A percentile compares a stretch with the other conserved stretches of the same genome.
Evolutionary conservation across 2,113 vertebrate species (phyloP).

Genomic region (Okapia johnstoni): DNA sequence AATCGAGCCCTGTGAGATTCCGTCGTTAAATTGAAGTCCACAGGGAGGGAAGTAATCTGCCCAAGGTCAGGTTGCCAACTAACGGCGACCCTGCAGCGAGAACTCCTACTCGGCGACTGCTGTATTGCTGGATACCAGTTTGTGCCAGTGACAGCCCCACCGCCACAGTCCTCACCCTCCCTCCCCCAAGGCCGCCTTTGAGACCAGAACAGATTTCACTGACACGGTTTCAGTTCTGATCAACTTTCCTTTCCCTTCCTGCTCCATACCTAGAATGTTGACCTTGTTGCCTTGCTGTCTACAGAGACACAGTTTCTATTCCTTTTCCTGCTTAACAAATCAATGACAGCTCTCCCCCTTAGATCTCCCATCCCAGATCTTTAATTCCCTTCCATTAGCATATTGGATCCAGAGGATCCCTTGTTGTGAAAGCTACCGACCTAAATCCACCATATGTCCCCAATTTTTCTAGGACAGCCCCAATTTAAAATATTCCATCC

Average conservation of each 20-base stretch:
- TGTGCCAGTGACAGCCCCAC: not conserved
- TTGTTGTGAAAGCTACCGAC: conserved; percentile 36
- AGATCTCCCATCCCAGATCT: not conserved
- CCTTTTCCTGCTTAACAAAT: conserved; percentile 9
- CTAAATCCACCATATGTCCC: conserved; percentile 42
- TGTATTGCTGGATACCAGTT: not conserved
- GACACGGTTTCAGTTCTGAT: conserved; percentile 26
- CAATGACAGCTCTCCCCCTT: conserved; percentile 26
- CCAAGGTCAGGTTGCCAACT: not conserved
- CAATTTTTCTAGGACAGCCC: conserved; percentile 50
- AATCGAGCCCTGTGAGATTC: not conserved
- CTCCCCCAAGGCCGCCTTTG: not conserved
- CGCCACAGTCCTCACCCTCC: not conserved
- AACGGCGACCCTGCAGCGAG: not conserved
- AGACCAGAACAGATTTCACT: not conserved
- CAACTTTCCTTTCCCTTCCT: conserved; percentile 20
- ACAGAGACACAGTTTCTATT: not conserved
- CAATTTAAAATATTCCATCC: conserved; percentile 31
- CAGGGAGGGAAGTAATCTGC: not conserved
- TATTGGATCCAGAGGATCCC: conserved; percentile 38
- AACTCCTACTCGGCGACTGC: not conserved
- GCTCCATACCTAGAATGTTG: not conserved
- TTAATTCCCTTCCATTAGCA: conserved; percentile 53
- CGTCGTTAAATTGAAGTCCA: not conserved
- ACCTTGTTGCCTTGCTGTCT: not conserved